phyloP scores from a whole-genome alignment of 2,888 invertebrate genomes.

The Automeris io region DNA sequence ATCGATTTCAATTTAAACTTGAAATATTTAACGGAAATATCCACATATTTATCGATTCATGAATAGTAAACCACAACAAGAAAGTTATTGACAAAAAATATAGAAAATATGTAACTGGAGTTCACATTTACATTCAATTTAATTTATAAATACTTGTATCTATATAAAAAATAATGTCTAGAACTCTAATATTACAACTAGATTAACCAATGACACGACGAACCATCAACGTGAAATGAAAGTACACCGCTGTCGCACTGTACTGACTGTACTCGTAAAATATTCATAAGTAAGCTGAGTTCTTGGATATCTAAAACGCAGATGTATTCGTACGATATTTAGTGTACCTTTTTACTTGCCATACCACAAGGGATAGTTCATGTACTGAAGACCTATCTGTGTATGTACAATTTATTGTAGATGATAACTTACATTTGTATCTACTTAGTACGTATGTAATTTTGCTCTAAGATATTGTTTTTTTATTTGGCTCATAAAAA shows the following conservation, averaged over 20 bases:
- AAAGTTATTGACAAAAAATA: too few species aligned
- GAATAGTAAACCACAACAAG: too few species aligned
- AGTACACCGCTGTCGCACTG: constrained; percentile 10
- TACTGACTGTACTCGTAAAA: constrained; percentile 18
- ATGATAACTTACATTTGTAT: background rate
- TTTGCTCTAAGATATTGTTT: too few species aligned
- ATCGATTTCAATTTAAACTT: too few species aligned
- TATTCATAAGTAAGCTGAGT: constrained; percentile 17
- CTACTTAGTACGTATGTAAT: too few species aligned
- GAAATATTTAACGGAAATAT: too few species aligned
- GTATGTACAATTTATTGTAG: background rate
- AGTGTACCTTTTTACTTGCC: constrained; percentile 4
- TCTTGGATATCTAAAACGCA: constrained; percentile 16
- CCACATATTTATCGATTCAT: too few species aligned
- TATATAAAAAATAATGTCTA: constrained; percentile 1
- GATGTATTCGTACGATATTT: constrained; percentile 10
- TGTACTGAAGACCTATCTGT: background rate
- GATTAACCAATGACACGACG: background rate
- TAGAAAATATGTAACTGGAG: too few species aligned
- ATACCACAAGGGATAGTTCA: background rate
- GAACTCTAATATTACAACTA: background rate
- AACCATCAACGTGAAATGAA: background rate
- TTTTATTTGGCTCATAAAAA: too few species aligned
- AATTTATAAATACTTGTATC: too few species aligned
- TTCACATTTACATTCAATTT: too few species aligned